Evolutionary conservation across 2,797 vertebrate species (phyloP).

Genomic region (Mallotus villosus): DNA sequence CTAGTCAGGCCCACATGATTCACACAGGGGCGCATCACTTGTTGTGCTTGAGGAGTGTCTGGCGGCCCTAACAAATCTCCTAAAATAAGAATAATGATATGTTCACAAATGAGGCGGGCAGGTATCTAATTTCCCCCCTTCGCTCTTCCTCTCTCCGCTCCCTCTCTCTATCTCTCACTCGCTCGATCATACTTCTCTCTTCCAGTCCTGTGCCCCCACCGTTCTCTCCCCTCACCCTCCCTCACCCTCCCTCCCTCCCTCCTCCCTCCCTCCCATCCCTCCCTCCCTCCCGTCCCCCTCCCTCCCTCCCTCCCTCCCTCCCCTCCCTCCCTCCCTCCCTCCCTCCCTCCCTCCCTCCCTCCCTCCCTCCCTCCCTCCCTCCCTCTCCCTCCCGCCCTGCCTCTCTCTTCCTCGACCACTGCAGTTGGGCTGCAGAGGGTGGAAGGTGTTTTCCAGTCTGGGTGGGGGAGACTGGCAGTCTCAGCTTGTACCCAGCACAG

Average conservation of each 20-base stretch:
- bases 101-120: conserved; percentile 67
- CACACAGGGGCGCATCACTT: conserved; percentile 69
- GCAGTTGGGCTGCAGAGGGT: conserved; percentile 63
- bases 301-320: conserved; percentile 21
- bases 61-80: conserved; percentile 66
- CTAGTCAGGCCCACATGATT: conserved; percentile 59
- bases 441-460: conserved; percentile 51
- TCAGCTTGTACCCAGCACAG: conserved; percentile 54
- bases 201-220: background rate
- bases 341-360: conserved; percentile 2
- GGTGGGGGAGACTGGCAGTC: conserved; percentile 40
- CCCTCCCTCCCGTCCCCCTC: background rate
- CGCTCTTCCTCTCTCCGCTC: conserved; percentile 45
- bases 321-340: conserved; percentile 12
- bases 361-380: conserved; percentile 7
- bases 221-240: background rate
- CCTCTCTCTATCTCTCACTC: conserved; percentile 59
- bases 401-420: conserved; percentile 57
- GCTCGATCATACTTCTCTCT: conserved; percentile 41
- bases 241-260: background rate
- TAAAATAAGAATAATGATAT: conserved; percentile 76
- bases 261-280: conserved; percentile 8
- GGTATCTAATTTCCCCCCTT: conserved; percentile 59
- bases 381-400: background rate
- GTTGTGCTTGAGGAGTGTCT: conserved; percentile 68